phyloP scores from a whole-genome alignment of 2,113 vertebrate species.

The Oplegnathus fasciatus region DNA sequence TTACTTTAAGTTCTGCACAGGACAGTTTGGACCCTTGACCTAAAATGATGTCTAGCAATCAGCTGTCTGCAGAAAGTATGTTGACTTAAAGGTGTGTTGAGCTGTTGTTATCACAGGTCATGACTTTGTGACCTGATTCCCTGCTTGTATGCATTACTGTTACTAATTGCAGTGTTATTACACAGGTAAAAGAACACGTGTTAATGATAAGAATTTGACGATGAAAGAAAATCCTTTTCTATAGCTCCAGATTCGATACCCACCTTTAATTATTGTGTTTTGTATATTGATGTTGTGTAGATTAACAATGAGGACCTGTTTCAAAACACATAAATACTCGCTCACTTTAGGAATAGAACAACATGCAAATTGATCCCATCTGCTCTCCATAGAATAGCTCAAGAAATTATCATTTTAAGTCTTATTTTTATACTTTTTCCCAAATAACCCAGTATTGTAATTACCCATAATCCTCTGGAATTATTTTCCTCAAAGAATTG shows the following conservation, averaged over 20 bases:
- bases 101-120: constrained; percentile 8
- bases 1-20: constrained; percentile 7
- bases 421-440: constrained; percentile 32
- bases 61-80: neutral
- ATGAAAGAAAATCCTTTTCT: constrained; percentile 43
- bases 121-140: constrained; percentile 25
- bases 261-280: constrained; percentile 55
- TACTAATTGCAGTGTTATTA: constrained; percentile 77
- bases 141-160: constrained; percentile 46
- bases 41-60: neutral
- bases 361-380: constrained; percentile 30
- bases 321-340: constrained; percentile 31
- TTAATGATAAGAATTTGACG: constrained; percentile 44
- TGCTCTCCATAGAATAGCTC: constrained; percentile 22
- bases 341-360: constrained; percentile 5
- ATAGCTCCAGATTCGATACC: constrained; percentile 57
- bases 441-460: constrained; percentile 41
- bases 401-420: constrained; percentile 1
- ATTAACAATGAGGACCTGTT: constrained; percentile 32
- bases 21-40: constrained; percentile 26
- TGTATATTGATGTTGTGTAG: constrained; percentile 61
- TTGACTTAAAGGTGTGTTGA: constrained; percentile 23
- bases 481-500: constrained; percentile 60
- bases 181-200: constrained; percentile 61
- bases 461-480: constrained; percentile 54